Base-by-base conservation (phyloP, 2,113 vertebrate genomes). In the Melanerpes aurifrons region DNA sequence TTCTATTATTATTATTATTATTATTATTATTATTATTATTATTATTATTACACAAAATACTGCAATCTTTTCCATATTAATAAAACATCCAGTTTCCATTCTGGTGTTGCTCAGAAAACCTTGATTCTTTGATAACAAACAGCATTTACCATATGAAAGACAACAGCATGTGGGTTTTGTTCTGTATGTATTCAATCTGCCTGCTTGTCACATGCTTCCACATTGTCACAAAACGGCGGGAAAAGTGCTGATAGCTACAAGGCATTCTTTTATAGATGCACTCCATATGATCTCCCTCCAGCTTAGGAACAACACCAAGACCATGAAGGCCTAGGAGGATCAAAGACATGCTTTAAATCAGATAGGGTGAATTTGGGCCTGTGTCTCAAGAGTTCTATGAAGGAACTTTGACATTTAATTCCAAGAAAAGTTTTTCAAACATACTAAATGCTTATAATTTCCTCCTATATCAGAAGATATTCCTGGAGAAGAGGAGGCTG, bases 331-430 rank as follows among this genome's bases (percentile, higher is more conserved):
- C 11, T 4, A 29, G 6, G 2, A 58, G 5, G 7, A 25, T 40
- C 12, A 58, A 25, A 50, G 22, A 32, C 73, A 45, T 16, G 21
- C 6, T 43, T 53, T 37, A 83, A 83, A 78, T 56, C 15, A 70
- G 5, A 5, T 22, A 3, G 13, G 5, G 0, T 15, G 1, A 18
- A n/a, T 61, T 63, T 47, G 21, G 25, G 15, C 3, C 21, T 1
- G 1, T 22, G 11, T 15, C 26, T 15, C 7, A 53, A 18, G 32
- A 54, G 3, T 21, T 81, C 29, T 67, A 53, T 7, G 24, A 78
- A 78, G n/a, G 67, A 84, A 67, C 4, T n/a, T 28, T 6, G 22
- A 43, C 15, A 3, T 56, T 81, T 59, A 45, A 7, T 31, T n/a
- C 24, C 53, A 77, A 83, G 5, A 83, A 67, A 5, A 4, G 1